Evolutionary conservation across 1,140 invertebrate genomes (phyloP).

Genomic region (Harpegnathos saltator): DNA sequence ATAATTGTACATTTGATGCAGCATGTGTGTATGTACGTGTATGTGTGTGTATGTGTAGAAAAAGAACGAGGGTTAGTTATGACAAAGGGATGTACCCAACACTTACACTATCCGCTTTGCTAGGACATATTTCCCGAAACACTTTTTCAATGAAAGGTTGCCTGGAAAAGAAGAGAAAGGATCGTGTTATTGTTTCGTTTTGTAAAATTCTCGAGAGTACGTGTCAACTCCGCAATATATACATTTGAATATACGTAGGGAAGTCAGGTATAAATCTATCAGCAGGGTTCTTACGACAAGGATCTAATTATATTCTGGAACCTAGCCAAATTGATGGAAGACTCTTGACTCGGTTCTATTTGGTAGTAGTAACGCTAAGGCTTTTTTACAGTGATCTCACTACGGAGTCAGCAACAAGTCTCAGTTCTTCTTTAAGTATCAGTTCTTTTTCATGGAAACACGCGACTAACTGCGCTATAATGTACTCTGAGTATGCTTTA

Average conservation of each 20-base stretch:
- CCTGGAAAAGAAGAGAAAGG: conserved; percentile 83
- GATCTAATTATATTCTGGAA: conserved; percentile 83
- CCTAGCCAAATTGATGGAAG: conserved; percentile 81
- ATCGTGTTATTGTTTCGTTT: conserved; percentile 16
- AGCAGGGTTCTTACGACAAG: conserved; percentile 58
- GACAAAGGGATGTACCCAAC: conserved; percentile 81
- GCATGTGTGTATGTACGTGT: conserved; percentile 51
- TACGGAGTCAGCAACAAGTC: background rate
- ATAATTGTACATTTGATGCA: conserved; percentile 81
- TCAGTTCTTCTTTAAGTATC: background rate
- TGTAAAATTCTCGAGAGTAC: conserved; percentile 12
- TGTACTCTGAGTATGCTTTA: background rate
- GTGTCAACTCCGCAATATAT: conserved; percentile 14
- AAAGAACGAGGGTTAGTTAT: conserved; percentile 81
- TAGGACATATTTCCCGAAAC: conserved; percentile 88
- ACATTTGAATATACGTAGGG: background rate
- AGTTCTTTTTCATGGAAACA: background rate
- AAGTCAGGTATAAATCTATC: conserved; percentile 57
- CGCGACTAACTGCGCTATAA: background rate
- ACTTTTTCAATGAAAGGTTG: conserved; percentile 88
- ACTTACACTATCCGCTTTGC: conserved; percentile 88
- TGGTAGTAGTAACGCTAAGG: conserved; percentile 44
- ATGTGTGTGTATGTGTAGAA: conserved; percentile 59
- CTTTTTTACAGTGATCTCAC: conserved; percentile 29
- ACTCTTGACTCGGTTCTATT: conserved; percentile 70